phyloP scores from a whole-genome alignment of 35 echinoderm and acorn worm species.

The Acanthaster planci region DNA sequence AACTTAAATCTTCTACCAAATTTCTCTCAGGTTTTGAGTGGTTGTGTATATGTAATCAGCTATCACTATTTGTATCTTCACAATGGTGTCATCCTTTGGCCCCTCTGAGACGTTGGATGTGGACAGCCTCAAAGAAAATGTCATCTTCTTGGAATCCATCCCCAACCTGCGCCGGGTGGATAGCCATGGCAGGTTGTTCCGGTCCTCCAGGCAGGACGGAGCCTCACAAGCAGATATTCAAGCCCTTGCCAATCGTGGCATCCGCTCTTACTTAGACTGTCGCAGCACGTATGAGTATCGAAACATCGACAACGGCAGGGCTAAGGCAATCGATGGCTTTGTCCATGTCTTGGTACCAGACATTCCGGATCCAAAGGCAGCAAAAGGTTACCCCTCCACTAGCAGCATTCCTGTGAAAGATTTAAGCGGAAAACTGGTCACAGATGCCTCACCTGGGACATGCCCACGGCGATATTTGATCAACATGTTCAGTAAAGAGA shows the following conservation, averaged over 20 bases:
- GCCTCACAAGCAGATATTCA: slow-evolving; percentile 53
- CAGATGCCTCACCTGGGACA: not conserved
- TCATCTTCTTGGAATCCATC: slow-evolving; percentile 30
- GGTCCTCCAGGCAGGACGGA: slow-evolving; percentile 71
- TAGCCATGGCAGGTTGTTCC: slow-evolving; percentile 51
- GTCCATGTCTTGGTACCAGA: not conserved
- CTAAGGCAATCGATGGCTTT: slow-evolving; percentile 62
- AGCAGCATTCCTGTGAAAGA: not conserved
- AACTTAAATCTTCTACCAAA: too few species aligned
- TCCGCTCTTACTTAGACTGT: slow-evolving; percentile 67
- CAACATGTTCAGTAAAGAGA: slow-evolving; percentile 53
- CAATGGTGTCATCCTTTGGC: too few species aligned
- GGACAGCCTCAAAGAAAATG: too few species aligned
- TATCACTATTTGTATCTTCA: too few species aligned
- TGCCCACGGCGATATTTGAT: slow-evolving; percentile 51
- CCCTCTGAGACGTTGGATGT: too few species aligned
- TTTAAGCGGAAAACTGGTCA: not conserved
- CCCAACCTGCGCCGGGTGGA: slow-evolving; percentile 77
- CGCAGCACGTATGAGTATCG: slow-evolving; percentile 65
- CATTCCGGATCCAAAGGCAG: slow-evolving; percentile 26
- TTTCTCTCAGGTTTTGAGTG: too few species aligned
- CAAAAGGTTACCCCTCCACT: not conserved
- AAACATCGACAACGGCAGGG: not conserved
- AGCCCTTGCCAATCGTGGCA: slow-evolving; percentile 41
- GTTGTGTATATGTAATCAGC: too few species aligned